Conservation (phyloP, 2,888 invertebrate species). For the Parnassius orleans region DNA sequence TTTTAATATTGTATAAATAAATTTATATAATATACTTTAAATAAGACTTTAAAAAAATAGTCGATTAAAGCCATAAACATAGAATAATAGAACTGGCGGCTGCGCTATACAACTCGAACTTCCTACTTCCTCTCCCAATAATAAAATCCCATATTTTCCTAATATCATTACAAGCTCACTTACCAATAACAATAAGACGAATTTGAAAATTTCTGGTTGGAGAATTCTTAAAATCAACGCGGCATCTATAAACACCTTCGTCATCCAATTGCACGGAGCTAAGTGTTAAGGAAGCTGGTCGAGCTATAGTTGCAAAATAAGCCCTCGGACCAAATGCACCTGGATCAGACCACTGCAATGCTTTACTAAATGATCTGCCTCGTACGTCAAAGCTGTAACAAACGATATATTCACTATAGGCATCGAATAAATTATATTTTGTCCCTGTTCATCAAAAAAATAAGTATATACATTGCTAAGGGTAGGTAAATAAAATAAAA, state of each 20-base stretch:
- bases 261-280: constrained; percentile 92
- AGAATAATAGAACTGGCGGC: too few relatives aligned
- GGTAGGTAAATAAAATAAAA: too few relatives aligned
- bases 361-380: constrained; percentile 89
- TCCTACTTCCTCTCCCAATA: too few relatives aligned
- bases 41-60: too few relatives aligned
- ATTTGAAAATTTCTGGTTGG: constrained; percentile 94
- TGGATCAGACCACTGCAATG: constrained; percentile 91
- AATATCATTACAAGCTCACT: constrained; percentile 51
- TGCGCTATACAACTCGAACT: too few relatives aligned
- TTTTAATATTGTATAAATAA: too few relatives aligned
- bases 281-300: constrained; percentile 90
- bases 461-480: too few relatives aligned
- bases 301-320: constrained; percentile 89
- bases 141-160: neutral
- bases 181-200: constrained; percentile 94
- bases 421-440: too few relatives aligned
- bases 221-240: constrained; percentile 94
- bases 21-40: too few relatives aligned
- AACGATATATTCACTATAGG: neutral
- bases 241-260: constrained; percentile 92
- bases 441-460: too few relatives aligned
- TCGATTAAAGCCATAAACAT: too few relatives aligned
- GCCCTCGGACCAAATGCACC: constrained; percentile 92
- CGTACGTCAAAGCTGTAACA: constrained; percentile 91